Evolutionary conservation across 2,888 invertebrate species (phyloP).

Genomic region (Leptarthrus brevirostris): DNA sequence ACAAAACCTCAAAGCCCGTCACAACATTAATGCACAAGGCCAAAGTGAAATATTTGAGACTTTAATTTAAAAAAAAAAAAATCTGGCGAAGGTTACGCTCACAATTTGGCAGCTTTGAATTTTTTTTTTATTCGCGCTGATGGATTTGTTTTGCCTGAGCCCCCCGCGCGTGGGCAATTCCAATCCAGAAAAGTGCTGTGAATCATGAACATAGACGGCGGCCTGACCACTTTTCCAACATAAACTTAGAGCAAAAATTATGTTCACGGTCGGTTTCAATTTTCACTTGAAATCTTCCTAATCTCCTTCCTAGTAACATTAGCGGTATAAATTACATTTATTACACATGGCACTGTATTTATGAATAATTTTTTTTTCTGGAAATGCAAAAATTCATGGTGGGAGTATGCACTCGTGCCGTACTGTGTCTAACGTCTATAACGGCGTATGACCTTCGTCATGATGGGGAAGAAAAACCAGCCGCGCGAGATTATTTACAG

Average conservation of each 20-base stretch:
- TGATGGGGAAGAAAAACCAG: slow-evolving; percentile 32
- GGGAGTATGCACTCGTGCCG: too few species aligned
- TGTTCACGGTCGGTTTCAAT: slow-evolving; percentile 24
- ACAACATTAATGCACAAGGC: slow-evolving; percentile 43
- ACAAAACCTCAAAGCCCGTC: slow-evolving; percentile 16
- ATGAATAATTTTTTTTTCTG: too few species aligned
- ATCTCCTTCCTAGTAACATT: background rate
- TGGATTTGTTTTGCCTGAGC: background rate
- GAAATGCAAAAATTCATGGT: too few species aligned
- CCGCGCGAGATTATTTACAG: slow-evolving; percentile 12
- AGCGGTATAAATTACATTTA: too few species aligned
- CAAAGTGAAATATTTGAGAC: slow-evolving; percentile 33
- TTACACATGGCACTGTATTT: too few species aligned
- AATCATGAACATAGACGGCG: background rate
- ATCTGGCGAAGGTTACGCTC: slow-evolving; percentile 25
- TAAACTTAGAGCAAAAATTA: slow-evolving; percentile 25
- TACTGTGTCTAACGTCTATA: slow-evolving; percentile 4
- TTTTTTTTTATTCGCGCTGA: background rate
- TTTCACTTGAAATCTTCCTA: slow-evolving; percentile 11
- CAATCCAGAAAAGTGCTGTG: too few species aligned
- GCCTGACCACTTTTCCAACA: slow-evolving; percentile 11
- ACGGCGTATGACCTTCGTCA: slow-evolving; percentile 22
- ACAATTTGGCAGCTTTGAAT: slow-evolving; percentile 34
- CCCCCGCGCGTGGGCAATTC: too few species aligned
- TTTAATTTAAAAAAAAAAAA: slow-evolving; percentile 10